Base-by-base conservation (phyloP, 1,140 invertebrate species). In the Geopemphigus sp. region DNA sequence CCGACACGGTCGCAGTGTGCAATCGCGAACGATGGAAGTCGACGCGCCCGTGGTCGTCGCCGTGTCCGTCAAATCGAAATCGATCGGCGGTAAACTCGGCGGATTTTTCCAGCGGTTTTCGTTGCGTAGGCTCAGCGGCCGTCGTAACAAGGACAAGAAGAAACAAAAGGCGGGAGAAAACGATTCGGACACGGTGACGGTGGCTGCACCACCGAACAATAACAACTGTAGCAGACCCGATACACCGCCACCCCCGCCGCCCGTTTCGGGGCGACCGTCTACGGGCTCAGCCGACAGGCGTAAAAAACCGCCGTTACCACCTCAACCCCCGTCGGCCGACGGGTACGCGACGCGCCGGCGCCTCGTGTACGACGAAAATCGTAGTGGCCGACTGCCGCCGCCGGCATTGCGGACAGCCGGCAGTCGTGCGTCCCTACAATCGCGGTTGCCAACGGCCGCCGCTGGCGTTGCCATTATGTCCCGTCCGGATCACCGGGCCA, bases 81-180 rank as follows among this genome's bases (percentile, higher is more conserved):
- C 81, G 29, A 78, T 80, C 11, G 70, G 59, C 8, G 64, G 78
- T n/a, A 82, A 82, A 1, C 82, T 88, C 29, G 87, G 87, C 22
- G 87, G 87, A 6, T 88, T 88, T 68, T 85, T 88, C 12, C 87
- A 88, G 81, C 83, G 88, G 29, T 88, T 88, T 80, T 88, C 87
- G 32, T 85, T 85, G 59, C 81, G 87, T 14, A 83, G 88, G 45
- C 86, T 88, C 80, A 87, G 87, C 82, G 87, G 87, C 54, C 83
- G 86, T 12, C 57, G 73, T 1, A 82, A 81, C 45, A 68, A 81
- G 54, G 82, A 82, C 15, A 84, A 83, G 76, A 83, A 83, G 53
- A 84, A 82, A 81, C 84, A 83, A 70, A 85, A 83, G 70, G 84
- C 83, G 76, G 83, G 82, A 14, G 85, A 84, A 39, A 85, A 86